Percentiles rank a stretch among this genome's conserved stretches.
phyloP scores from a whole-genome alignment of 30 jellyfish, hydroid and myxozoan genomes.

The Haliclystus octoradiatus region DNA sequence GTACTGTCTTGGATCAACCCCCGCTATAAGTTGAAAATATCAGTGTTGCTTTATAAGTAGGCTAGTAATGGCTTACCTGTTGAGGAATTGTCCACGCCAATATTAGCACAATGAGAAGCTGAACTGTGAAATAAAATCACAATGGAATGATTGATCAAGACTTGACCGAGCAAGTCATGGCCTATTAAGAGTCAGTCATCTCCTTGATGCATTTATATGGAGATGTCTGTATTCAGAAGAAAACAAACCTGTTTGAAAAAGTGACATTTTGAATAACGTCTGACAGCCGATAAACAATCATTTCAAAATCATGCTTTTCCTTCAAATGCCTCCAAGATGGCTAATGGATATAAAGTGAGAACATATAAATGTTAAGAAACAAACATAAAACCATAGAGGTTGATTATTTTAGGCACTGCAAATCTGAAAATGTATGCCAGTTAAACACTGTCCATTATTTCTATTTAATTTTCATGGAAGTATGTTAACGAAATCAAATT shows the following conservation, averaged over 20 bases:
- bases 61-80: no score
- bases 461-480: no score
- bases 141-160: no score
- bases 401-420: no score
- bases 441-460: neutral
- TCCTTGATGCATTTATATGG: neutral
- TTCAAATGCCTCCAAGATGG: conserved; percentile 44
- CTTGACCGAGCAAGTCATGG: neutral
- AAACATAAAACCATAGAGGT: neutral
- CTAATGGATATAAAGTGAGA: conserved; percentile 2
- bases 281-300: conserved; percentile 61
- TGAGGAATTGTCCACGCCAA: no score
- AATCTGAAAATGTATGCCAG: no score
- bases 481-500: no score
- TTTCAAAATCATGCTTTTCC: conserved; percentile 37
- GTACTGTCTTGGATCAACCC: no score
- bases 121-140: no score
- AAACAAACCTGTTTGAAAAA: conserved; percentile 7
- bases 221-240: neutral
- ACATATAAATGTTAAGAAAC: neutral
- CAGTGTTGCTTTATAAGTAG: no score
- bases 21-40: no score
- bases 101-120: no score
- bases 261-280: conserved; percentile 50
- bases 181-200: neutral